Evolutionary conservation across 30 jellyfish, hydroid and myxozoan genomes (phyloP).

Genomic region (Cassiopea xamachana): DNA sequence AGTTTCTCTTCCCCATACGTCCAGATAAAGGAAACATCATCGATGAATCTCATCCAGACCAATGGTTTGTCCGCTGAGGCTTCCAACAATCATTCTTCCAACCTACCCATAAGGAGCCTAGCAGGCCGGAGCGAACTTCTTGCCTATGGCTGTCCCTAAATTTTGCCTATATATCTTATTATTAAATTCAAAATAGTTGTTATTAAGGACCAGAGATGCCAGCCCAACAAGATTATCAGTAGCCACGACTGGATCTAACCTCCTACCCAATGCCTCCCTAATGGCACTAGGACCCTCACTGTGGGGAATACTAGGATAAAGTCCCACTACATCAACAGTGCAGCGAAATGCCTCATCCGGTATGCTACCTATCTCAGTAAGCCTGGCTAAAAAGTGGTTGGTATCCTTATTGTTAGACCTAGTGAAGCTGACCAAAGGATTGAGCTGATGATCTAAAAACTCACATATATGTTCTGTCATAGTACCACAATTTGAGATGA

Average conservation of each 20-base stretch:
- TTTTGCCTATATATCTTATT: too few species aligned
- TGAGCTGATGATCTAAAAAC: constrained; percentile 36
- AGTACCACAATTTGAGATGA: constrained; percentile 37
- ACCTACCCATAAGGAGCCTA: constrained; percentile 33
- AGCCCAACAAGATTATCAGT: constrained; percentile 42
- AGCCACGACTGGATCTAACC: too few species aligned
- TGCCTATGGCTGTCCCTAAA: background rate
- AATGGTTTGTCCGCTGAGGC: constrained; percentile 39
- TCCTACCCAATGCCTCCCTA: constrained; percentile 25
- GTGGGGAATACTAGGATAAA: too few species aligned
- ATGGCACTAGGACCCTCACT: constrained; percentile 33
- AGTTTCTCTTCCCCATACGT: constrained; percentile 55
- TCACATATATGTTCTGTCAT: constrained; percentile 28
- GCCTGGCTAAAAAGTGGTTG: constrained; percentile 19
- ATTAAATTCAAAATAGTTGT: too few species aligned
- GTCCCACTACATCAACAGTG: constrained; percentile 37
- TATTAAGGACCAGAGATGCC: constrained; percentile 38
- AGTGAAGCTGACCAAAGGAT: constrained; percentile 23
- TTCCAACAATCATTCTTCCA: constrained; percentile 50
- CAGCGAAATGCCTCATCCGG: constrained; percentile 20
- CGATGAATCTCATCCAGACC: constrained; percentile 63
- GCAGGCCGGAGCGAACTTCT: constrained; percentile 23
- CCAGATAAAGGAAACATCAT: constrained; percentile 54
- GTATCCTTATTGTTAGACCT: constrained; percentile 21
- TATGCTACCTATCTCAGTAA: constrained; percentile 6